A percentile compares a stretch with the other conserved stretches of the same genome.
phyloP scores from a whole-genome alignment of 2,888 invertebrate genomes.

The Dryobota labecula region DNA sequence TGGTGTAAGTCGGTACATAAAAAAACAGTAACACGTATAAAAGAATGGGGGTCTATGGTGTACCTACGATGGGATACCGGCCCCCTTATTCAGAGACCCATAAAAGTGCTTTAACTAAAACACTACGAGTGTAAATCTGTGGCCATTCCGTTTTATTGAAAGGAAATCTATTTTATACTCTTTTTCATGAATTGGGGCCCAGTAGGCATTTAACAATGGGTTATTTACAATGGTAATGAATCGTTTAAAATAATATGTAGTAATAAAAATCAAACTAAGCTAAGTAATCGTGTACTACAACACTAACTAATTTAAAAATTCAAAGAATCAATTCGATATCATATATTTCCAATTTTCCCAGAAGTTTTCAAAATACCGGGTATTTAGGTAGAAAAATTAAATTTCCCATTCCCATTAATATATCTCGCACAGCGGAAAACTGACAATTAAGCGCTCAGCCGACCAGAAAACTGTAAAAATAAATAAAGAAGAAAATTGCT shows the following conservation, averaged over 20 bases:
- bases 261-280: background rate
- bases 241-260: background rate
- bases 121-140: constrained; percentile 33
- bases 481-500: constrained; percentile 47
- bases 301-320: background rate
- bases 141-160: constrained; percentile 34
- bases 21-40: constrained; percentile 19
- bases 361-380: background rate
- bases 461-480: constrained; percentile 51
- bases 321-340: background rate
- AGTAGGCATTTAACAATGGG: background rate
- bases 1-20: constrained; percentile 11
- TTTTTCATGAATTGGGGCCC: background rate
- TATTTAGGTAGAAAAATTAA: background rate
- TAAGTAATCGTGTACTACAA: background rate
- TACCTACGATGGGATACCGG: background rate
- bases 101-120: constrained; percentile 52
- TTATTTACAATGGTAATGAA: background rate
- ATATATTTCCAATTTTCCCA: background rate
- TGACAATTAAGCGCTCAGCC: constrained; percentile 45
- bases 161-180: constrained; percentile 24
- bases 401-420: constrained; percentile 18
- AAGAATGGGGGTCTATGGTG: background rate
- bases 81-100: constrained; percentile 38
- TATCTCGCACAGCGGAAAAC: constrained; percentile 22